Conservation (phyloP, 2,797 vertebrate genomes). For the Rhincodon typus region DNA sequence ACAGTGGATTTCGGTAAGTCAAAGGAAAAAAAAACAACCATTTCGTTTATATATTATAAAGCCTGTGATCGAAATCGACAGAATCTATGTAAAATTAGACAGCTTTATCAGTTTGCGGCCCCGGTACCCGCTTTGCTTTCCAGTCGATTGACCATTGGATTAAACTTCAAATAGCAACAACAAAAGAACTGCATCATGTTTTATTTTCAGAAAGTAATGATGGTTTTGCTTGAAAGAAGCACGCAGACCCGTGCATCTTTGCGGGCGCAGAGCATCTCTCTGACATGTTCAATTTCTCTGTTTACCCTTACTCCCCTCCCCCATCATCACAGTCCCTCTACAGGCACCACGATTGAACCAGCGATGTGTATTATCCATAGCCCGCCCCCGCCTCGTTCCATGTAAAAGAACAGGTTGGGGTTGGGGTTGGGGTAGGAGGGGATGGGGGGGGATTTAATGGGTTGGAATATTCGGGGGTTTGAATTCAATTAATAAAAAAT, state of each 20-base stretch:
- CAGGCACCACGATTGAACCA: background rate
- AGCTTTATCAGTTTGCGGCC: background rate
- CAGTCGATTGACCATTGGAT: background rate
- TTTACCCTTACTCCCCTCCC: background rate
- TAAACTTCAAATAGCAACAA: background rate
- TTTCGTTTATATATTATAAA: background rate
- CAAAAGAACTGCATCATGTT: background rate
- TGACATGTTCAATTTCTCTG: background rate
- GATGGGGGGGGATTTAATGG: background rate
- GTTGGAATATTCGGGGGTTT: too few species aligned
- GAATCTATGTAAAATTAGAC: background rate
- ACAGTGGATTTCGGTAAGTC: conserved; percentile 85
- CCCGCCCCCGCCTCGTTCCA: background rate
- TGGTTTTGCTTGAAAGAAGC: background rate
- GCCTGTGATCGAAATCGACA: background rate
- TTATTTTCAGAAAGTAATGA: background rate
- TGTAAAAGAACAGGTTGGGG: background rate
- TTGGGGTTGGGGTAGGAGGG: background rate
- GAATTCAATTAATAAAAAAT: too few species aligned
- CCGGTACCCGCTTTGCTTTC: background rate
- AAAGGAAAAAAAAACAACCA: too few species aligned
- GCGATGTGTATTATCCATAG: background rate
- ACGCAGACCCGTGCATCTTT: background rate
- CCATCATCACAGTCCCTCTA: background rate
- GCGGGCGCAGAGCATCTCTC: background rate